Evolutionary conservation across 2,797 vertebrate genomes (phyloP).

Genomic region (Pipistrellus nathusii): DNA sequence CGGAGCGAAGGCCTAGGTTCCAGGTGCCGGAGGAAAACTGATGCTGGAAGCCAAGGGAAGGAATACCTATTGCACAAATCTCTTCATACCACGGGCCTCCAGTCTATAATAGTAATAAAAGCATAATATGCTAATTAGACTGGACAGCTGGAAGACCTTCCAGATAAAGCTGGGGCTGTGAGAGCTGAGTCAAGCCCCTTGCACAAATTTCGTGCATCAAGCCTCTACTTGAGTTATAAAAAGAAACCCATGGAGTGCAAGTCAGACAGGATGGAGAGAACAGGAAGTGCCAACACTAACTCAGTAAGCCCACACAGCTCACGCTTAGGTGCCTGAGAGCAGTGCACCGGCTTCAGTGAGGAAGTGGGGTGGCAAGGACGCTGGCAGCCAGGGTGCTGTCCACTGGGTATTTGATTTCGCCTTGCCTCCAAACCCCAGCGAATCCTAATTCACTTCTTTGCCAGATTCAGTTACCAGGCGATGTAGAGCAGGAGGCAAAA

Average conservation of each 20-base stretch:
- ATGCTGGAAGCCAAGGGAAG: too few species aligned
- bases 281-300: not conserved
- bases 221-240: not conserved
- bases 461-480: not conserved
- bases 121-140: too few species aligned
- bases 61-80: too few species aligned
- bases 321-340: not conserved
- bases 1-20: too few species aligned
- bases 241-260: not conserved
- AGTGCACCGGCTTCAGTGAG: not conserved
- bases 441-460: not conserved
- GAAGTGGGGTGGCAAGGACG: not conserved
- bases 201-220: too few species aligned
- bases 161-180: too few species aligned
- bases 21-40: too few species aligned
- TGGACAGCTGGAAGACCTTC: too few species aligned
- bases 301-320: not conserved
- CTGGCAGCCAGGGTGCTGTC: not conserved
- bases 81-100: too few species aligned
- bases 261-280: not conserved
- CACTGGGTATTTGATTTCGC: not conserved
- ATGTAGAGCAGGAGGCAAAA: not conserved
- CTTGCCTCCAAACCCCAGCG: conserved; percentile 21
- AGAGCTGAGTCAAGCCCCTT: too few species aligned
- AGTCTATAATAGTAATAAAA: too few species aligned